Conservation (phyloP, 2,888 invertebrate species). For the Nasonia oneida region DNA sequence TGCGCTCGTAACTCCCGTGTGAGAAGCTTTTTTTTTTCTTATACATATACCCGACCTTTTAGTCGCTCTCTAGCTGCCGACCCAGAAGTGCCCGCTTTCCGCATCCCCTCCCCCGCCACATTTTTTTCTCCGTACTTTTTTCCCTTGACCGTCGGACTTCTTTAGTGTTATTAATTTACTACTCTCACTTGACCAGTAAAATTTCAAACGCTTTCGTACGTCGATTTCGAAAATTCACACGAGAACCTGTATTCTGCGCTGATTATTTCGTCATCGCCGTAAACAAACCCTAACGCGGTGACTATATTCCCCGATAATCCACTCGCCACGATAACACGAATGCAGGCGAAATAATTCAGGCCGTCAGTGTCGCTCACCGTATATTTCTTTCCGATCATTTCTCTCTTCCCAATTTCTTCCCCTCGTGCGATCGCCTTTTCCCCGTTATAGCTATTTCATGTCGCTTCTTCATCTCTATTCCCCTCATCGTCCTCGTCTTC, state of each 20-base stretch:
- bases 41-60: neutral
- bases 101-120: neutral
- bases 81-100: neutral
- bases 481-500: neutral
- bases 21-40: neutral
- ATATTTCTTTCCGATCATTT: slow-evolving; percentile 29
- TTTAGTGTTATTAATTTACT: neutral
- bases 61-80: neutral
- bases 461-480: slow-evolving; percentile 9
- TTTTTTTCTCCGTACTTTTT: neutral
- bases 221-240: too few species aligned
- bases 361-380: neutral
- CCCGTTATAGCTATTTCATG: neutral
- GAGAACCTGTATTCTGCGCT: too few species aligned
- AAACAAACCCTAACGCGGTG: neutral
- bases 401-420: slow-evolving; percentile 10
- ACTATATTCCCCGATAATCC: neutral
- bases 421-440: neutral
- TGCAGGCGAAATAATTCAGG: neutral
- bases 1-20: neutral
- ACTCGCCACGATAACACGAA: neutral
- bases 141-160: neutral
- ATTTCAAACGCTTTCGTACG: too few species aligned
- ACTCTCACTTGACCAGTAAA: neutral
- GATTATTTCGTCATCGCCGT: neutral